These are phyloP conservation scores for Crossocerus cetratus DNA, from an alignment of 2,888 invertebrate genomes.

Conservation along the genomic window DNA sequence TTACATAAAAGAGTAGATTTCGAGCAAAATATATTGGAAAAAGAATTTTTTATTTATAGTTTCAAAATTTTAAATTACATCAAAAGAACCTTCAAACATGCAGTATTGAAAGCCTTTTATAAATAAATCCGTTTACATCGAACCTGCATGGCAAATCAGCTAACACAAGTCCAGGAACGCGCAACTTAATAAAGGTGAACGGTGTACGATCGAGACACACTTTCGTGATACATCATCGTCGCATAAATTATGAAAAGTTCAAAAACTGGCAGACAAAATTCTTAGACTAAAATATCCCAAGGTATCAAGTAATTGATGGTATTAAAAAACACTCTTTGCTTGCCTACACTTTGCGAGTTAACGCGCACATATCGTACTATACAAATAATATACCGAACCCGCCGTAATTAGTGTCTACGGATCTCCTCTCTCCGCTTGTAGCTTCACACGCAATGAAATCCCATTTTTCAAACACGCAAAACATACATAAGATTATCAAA, in stretches of 20 bases:
- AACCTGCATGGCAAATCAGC: too few species aligned
- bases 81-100: slow-evolving; percentile 50
- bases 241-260: slow-evolving; percentile 52
- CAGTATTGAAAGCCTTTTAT: slow-evolving; percentile 29
- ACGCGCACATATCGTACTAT: slow-evolving; percentile 36
- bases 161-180: neutral
- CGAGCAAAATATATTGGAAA: slow-evolving; percentile 46
- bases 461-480: slow-evolving; percentile 25
- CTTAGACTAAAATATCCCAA: slow-evolving; percentile 26
- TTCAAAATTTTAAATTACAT: slow-evolving; percentile 66
- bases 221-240: slow-evolving; percentile 52
- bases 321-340: slow-evolving; percentile 21
- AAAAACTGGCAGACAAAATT: slow-evolving; percentile 40
- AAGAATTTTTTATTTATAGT: slow-evolving; percentile 63
- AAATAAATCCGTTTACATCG: slow-evolving; percentile 37
- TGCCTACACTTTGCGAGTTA: slow-evolving; percentile 25
- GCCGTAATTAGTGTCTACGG: slow-evolving; percentile 27
- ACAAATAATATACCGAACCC: slow-evolving; percentile 40
- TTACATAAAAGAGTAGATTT: too few species aligned
- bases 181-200: neutral
- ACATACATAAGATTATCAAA: slow-evolving; percentile 17
- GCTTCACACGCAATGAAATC: slow-evolving; percentile 21
- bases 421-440: slow-evolving; percentile 13
- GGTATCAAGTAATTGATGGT: slow-evolving; percentile 19
- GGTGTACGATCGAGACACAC: slow-evolving; percentile 40